Evolutionary conservation across 2,113 vertebrate genomes (phyloP).

Genomic region (Microcebus lehilahytsara): DNA sequence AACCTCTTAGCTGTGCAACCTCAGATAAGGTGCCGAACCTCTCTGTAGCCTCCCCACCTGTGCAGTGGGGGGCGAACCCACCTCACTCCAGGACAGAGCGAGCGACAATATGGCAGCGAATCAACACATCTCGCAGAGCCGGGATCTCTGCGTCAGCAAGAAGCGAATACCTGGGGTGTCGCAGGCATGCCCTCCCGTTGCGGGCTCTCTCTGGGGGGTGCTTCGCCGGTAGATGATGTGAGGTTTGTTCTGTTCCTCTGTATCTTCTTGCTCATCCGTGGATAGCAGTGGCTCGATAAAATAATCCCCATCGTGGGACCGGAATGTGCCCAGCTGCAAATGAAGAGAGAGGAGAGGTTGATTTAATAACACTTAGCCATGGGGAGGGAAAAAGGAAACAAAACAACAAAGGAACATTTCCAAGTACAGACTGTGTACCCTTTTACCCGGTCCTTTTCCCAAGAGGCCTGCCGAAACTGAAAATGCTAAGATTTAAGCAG

Average conservation of each 20-base stretch:
- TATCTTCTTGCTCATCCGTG: conserved; percentile 88
- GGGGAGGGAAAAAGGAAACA: background rate
- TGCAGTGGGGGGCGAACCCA: background rate
- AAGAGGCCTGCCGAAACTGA: background rate
- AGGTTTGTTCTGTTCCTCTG: conserved; percentile 97
- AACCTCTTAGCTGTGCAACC: background rate
- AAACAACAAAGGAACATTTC: background rate
- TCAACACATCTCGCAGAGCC: background rate
- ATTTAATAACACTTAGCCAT: background rate
- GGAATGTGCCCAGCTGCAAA: conserved; percentile 96
- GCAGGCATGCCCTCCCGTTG: conserved; percentile 84
- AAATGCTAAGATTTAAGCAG: background rate
- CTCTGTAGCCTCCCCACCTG: background rate
- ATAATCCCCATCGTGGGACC: conserved; percentile 96
- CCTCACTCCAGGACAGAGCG: background rate
- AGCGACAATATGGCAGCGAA: fast-evolving
- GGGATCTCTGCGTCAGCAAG: background rate
- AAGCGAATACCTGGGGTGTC: conserved; percentile 91
- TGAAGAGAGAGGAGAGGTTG: conserved; percentile 60
- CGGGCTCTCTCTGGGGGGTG: conserved; percentile 78
- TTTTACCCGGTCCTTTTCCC: background rate
- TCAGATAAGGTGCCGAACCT: background rate
- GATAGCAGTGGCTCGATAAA: conserved; percentile 96
- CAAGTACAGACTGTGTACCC: background rate
- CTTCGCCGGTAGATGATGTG: conserved; percentile 94